Conservation (phyloP, 1,140 invertebrate species). For the Hylaeus volcanicus region DNA sequence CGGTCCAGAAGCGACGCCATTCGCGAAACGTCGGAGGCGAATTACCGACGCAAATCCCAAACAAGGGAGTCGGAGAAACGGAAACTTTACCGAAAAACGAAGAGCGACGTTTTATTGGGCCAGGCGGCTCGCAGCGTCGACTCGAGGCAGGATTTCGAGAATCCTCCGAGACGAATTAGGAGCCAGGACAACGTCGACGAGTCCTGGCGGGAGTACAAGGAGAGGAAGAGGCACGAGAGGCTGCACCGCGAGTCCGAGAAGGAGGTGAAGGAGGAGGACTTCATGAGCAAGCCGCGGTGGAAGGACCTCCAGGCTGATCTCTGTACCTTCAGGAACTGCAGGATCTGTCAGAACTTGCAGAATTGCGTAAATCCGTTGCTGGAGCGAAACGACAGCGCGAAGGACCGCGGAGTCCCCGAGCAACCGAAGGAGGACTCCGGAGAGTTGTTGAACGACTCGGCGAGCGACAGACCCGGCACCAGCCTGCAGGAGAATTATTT, state of each 20-base stretch:
- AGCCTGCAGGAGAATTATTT: constrained; percentile 73
- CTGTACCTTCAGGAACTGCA: constrained; percentile 62
- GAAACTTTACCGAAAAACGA: constrained; percentile 73
- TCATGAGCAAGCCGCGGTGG: constrained; percentile 74
- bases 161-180: constrained; percentile 57
- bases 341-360: constrained; percentile 67
- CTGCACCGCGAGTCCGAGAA: constrained; percentile 50
- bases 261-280: constrained; percentile 66
- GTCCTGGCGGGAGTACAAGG: constrained; percentile 75
- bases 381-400: background rate
- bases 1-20: constrained; percentile 55
- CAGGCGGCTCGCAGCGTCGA: constrained; percentile 52
- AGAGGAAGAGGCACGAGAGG: constrained; percentile 68
- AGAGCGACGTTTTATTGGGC: constrained; percentile 70
- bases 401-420: background rate
- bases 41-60: constrained; percentile 13
- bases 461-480: constrained; percentile 61
- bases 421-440: background rate
- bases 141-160: constrained; percentile 53
- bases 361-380: constrained; percentile 54
- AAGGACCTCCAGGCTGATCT: constrained; percentile 63
- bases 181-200: constrained; percentile 70
- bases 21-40: background rate
- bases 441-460: background rate
- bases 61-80: constrained; percentile 54